Evolutionary conservation across 1,140 invertebrate species (phyloP).

Genomic region (Nephila pilipes): DNA sequence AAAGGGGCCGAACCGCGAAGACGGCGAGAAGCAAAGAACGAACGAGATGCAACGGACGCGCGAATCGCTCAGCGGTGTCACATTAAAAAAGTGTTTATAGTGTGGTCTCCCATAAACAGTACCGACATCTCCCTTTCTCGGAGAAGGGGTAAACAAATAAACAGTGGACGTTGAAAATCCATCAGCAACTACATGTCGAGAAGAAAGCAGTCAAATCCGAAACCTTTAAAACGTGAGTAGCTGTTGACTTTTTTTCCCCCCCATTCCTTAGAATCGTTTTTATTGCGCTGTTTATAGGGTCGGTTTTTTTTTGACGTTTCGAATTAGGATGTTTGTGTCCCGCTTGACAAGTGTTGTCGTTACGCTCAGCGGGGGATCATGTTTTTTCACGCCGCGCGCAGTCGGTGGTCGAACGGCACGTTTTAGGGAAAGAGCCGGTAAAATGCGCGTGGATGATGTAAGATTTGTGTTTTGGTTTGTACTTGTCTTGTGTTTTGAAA

Average conservation of each 20-base stretch:
- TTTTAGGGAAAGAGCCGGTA: neutral
- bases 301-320: neutral
- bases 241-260: neutral
- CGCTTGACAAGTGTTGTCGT: neutral
- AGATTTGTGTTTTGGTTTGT: neutral
- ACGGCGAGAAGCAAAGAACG: slow-evolving; percentile 56
- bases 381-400: neutral
- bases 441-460: neutral
- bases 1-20: slow-evolving; percentile 53
- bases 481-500: neutral
- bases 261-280: too few species aligned
- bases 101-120: neutral
- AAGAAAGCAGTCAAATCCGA: slow-evolving; percentile 70
- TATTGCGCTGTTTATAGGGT: neutral
- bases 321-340: neutral
- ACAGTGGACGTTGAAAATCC: neutral
- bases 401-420: neutral
- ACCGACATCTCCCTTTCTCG: neutral
- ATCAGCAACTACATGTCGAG: slow-evolving; percentile 62
- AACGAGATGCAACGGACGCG: slow-evolving; percentile 43
- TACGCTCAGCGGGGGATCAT: neutral
- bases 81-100: slow-evolving; percentile 19
- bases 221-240: slow-evolving; percentile 71
- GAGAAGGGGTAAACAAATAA: slow-evolving; percentile 4
- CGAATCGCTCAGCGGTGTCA: neutral